Evolutionary conservation across 2,113 vertebrate species (phyloP), one percentile per base, ranked within the genome.

Genomic region (Beaufortia kweichowensis): DNA sequence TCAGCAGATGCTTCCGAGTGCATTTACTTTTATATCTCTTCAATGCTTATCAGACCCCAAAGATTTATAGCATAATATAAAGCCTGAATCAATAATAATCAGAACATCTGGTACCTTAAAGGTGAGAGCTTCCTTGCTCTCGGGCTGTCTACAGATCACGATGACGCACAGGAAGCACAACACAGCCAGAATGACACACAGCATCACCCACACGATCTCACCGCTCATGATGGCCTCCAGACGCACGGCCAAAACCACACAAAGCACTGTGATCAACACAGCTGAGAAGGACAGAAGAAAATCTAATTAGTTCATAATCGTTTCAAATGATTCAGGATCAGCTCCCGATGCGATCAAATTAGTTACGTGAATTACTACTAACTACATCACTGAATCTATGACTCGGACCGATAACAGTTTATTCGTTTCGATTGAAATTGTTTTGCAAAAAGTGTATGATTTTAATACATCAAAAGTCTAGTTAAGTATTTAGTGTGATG

Each of bases 131-230:
- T 84, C 72, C 0, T 91, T 91, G 91, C 90, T 97, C 88, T 98
- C 89, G 0, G 97, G 96, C 86, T 99, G 97, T 86, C 92, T 96
- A 84, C 91, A 96, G 89, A 99, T 85, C 83, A 98, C 79, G 64
- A 93, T 1, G 3, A 89, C 87, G 67, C 89, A 86, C 81, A 91
- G 2, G 31, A 56, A 28, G 75, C 92, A 90, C 29, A 92, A 75
- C 53, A 89, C 0, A 0, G 88, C 19, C 28, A 98, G 85, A 6
- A 94, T 21, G n/a, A 86, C 81, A 26, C 92, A 89, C n/a, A 74
- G 8, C 0, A 31, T 1, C 7, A 94, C 1, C 35, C 82, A 91
- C 8, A 24, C 31, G 0, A 77, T 46, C 0, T 48, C 82, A 8
- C 80, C 91, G 0, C 60, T 24, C 69, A 91, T 19, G 85, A 98